Evolutionary conservation across 2,113 vertebrate species (phyloP), one percentile per base, ranked within the genome.

Genomic region (Rhipidura dahli): DNA sequence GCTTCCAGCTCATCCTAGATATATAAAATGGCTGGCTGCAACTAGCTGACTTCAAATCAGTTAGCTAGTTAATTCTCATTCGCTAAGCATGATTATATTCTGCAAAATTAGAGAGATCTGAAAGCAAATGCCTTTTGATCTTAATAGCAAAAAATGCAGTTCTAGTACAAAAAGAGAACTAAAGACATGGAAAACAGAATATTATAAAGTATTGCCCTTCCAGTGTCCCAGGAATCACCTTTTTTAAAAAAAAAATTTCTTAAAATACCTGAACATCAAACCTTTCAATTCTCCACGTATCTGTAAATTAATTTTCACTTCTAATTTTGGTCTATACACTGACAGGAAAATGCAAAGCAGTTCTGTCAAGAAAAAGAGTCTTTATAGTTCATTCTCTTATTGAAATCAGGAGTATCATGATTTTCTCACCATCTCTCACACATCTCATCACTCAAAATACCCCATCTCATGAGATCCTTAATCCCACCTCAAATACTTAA

Each of bases 271-370:
- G 69, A 81, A 70, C 50, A 82, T 66, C 47, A 93, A 87, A 64
- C 6, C 21, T 72, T 95, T 66, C 9, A 4, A 71, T 69, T 33
- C 8, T 94, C 30, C 11, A 5, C 7, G 2, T 84, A 75, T 80
- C 59, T 78, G 49, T 70, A 81, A 89, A 83, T 82, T 90, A 78
- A 86, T 93, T 89, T 95, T 82, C 77, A 84, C 50, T 92, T 89
- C 69, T 90, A 82, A 82, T 89, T 96, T 88, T 83, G 72, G 26
- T 72, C 35, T 11, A 13, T 42, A 64, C 33, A 37, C 40, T 82
- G 71, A 54, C 15, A 75, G 72, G 17, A 91, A 89, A 90, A 94
- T 35, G 30, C 14, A 93, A 85, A 73, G 64, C 42, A 60, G 13
- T 69, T 64, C 28, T 76, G 40, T 49, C 33, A 77, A 65, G 51